Base-by-base conservation (phyloP, 2,113 vertebrate species). In the Uria lomvia region DNA sequence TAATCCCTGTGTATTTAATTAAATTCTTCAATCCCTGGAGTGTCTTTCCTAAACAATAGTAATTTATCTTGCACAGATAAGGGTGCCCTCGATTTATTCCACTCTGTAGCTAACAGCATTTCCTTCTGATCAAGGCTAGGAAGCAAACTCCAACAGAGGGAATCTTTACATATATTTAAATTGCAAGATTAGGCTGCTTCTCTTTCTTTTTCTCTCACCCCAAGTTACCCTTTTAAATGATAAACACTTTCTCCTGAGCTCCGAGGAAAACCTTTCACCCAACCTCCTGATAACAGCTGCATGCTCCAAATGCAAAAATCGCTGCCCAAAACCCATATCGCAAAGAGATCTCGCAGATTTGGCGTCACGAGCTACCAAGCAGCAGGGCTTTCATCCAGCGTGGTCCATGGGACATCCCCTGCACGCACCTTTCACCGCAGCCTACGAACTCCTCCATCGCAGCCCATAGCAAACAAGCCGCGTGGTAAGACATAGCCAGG, bases 1-100 rank as follows among this genome's bases (percentile, higher is more conserved):
- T 97, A 98, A 97, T 97, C 95, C 94, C 96, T 95, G 96, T 97
- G 96, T 97, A 97, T 97, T 97, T 98, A 98, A 98, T 98, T 98
- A 98, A 98, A 98, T 97, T 97, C 97, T 94, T 94, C 91, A 94
- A 85, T 97, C 97, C 98, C 97, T 93, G 74, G 91, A 95, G 97
- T 95, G 94, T 92, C 96, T 97, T 97, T 97, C 95, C 97, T 97
- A 98, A 97, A 98, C 98, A 98, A 97, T 97, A 96, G 97, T 97
- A 97, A 98, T 98, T 97, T 97, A 98, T 97, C 97, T 97, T 94
- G 91, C 91, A 82, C 86, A 97, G 98, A 98, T 98, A 97, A 98
- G 97, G 91, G 92, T 95, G 94, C 92, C 93, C 96, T 97, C 96
- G 95, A 97, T 98, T 97, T 97, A 98, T 97, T 96, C 93, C 76